These are phyloP conservation scores for Bursaphelenchus okinawaensis DNA, from an alignment of 2,888 invertebrate genomes.

Conservation along the genomic window DNA sequence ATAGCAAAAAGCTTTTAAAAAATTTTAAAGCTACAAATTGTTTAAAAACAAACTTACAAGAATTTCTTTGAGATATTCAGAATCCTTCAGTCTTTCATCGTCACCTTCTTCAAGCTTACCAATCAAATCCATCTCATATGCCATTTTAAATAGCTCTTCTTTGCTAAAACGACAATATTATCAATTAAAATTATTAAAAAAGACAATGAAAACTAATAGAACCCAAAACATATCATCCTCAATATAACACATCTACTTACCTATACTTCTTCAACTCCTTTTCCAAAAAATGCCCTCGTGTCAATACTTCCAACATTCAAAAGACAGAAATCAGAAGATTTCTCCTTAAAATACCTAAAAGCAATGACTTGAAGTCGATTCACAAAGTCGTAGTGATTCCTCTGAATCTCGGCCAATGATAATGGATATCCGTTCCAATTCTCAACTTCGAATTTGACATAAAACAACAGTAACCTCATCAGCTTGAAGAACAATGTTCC, in stretches of 20 bases:
- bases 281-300: conserved; percentile 66
- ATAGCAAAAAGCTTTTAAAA: conserved; percentile 1
- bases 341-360: conserved; percentile 65
- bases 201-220: too few relatives aligned
- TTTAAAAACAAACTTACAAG: conserved; percentile 65
- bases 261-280: not conserved
- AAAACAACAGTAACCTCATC: conserved; percentile 88
- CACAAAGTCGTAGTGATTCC: conserved; percentile 84
- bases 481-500: conserved; percentile 67
- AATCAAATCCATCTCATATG: conserved; percentile 78
- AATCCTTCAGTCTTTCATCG: conserved; percentile 14
- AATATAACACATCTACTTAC: too few relatives aligned
- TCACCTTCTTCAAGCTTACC: conserved; percentile 59
- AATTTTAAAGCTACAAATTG: not conserved
- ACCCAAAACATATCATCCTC: too few relatives aligned
- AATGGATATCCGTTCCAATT: conserved; percentile 63
- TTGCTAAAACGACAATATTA: conserved; percentile 63
- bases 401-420: conserved; percentile 67
- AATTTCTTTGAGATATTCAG: conserved; percentile 62
- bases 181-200: not conserved
- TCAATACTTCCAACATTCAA: conserved; percentile 93
- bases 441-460: conserved; percentile 92
- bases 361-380: conserved; percentile 87
- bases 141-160: conserved; percentile 76
- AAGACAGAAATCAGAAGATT: conserved; percentile 75